These are phyloP conservation scores for Tangara arthus DNA, from an alignment of 2,797 vertebrate species.

Conservation along the genomic window DNA sequence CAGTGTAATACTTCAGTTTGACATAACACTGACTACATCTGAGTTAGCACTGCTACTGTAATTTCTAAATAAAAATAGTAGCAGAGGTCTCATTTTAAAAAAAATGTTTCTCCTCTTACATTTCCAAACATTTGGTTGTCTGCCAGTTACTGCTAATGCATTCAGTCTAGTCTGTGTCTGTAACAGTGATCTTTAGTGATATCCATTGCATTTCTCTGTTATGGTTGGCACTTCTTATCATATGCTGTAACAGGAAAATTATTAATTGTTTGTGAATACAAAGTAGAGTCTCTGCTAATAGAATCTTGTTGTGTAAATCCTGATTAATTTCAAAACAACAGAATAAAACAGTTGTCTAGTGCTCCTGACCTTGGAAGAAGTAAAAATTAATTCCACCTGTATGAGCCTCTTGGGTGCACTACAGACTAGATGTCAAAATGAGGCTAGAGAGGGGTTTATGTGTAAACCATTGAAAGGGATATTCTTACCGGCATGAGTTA, in stretches of 20 bases:
- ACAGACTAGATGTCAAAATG: not conserved
- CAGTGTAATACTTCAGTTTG: not conserved
- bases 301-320: not conserved
- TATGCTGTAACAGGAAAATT: not conserved
- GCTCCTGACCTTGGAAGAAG: not conserved
- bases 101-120: not conserved
- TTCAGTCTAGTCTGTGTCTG: not conserved
- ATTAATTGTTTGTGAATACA: not conserved
- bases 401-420: not conserved
- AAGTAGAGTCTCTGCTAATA: not conserved
- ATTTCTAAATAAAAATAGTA: not conserved
- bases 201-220: not conserved
- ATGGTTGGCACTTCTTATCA: not conserved
- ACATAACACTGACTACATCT: not conserved
- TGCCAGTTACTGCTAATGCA: not conserved
- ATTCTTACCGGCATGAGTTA: not conserved
- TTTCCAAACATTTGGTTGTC: not conserved
- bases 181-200: not conserved
- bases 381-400: not conserved
- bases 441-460: not conserved
- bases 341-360: not conserved
- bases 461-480: not conserved
- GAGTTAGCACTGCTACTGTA: not conserved
- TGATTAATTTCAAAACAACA: not conserved
- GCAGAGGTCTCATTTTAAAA: not conserved